Evolutionary conservation across 2,888 invertebrate genomes (phyloP).

Genomic region (Drosophila prostipennis): DNA sequence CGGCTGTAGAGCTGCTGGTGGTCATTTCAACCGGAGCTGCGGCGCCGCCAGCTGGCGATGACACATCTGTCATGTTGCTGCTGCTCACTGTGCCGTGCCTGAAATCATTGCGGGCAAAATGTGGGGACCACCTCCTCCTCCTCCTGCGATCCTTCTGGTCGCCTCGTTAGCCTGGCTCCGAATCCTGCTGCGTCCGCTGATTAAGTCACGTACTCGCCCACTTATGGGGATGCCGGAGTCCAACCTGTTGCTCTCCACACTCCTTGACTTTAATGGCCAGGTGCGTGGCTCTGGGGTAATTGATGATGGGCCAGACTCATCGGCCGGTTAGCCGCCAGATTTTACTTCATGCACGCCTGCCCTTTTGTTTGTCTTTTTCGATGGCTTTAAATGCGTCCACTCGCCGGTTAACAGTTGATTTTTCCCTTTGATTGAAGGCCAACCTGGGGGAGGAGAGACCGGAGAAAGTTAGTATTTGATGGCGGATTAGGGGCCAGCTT

Average conservation of each 20-base stretch:
- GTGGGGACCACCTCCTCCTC: slow-evolving; percentile 17
- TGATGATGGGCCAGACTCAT: slow-evolving; percentile 60
- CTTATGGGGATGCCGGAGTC: slow-evolving; percentile 39
- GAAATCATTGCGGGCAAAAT: slow-evolving; percentile 47
- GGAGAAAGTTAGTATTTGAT: slow-evolving; percentile 48
- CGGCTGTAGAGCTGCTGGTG: slow-evolving; percentile 49
- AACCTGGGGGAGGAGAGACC: slow-evolving; percentile 45
- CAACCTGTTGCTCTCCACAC: slow-evolving; percentile 58
- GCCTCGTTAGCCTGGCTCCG: slow-evolving; percentile 24
- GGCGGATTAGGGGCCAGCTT: slow-evolving; percentile 38
- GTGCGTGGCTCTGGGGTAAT: slow-evolving; percentile 50
- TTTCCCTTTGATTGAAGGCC: too few species aligned
- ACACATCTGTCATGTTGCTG: slow-evolving; percentile 77
- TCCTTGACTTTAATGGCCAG: slow-evolving; percentile 40
- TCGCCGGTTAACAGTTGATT: slow-evolving; percentile 65
- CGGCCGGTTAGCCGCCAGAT: slow-evolving; percentile 21
- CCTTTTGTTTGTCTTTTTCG: slow-evolving; percentile 28
- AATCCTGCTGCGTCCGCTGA: slow-evolving; percentile 49
- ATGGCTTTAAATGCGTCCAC: slow-evolving; percentile 41
- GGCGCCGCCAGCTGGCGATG: slow-evolving; percentile 58
- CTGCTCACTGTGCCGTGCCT: slow-evolving; percentile 47
- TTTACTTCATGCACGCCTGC: slow-evolving; percentile 60
- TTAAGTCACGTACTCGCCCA: slow-evolving; percentile 71
- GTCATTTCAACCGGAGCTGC: slow-evolving; percentile 42
- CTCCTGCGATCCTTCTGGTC: slow-evolving; percentile 1